A percentile compares a stretch with the other conserved stretches of the same genome.
Evolutionary conservation across 35 echinoderm and acorn worm genomes (phyloP).

Genomic region (Ophioderma brevispina): DNA sequence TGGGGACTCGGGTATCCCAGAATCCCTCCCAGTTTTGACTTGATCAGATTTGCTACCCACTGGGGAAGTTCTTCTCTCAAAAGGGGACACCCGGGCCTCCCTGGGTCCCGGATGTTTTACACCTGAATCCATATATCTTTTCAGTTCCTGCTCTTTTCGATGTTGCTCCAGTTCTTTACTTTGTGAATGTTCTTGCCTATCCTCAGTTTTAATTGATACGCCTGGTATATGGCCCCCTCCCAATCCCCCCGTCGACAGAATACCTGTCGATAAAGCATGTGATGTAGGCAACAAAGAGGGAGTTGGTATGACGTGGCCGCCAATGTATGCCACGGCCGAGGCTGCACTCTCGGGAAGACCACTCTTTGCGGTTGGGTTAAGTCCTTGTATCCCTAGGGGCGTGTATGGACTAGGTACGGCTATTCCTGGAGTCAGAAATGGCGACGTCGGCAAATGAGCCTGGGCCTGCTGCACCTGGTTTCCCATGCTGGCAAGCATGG

Average conservation of each 20-base stretch:
- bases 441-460: conserved; percentile 27
- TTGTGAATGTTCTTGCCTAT: background rate
- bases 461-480: conserved; percentile 74
- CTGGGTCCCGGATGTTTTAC: background rate
- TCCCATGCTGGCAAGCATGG: conserved; percentile 90
- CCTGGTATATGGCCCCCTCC: background rate
- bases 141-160: background rate
- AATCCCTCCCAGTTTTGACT: background rate
- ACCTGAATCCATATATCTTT: background rate
- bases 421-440: conserved; percentile 17
- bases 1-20: background rate
- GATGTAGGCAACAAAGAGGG: background rate
- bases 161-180: background rate
- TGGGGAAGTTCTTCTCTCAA: background rate
- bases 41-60: background rate
- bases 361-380: background rate
- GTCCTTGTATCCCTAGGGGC: background rate
- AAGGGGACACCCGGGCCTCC: background rate
- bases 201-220: background rate
- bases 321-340: background rate
- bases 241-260: background rate
- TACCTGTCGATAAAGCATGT: background rate
- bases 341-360: background rate
- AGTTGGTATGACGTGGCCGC: background rate
- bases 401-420: conserved; percentile 11